phyloP scores from a whole-genome alignment of 2,888 invertebrate genomes.

The Eulithis prunata region DNA sequence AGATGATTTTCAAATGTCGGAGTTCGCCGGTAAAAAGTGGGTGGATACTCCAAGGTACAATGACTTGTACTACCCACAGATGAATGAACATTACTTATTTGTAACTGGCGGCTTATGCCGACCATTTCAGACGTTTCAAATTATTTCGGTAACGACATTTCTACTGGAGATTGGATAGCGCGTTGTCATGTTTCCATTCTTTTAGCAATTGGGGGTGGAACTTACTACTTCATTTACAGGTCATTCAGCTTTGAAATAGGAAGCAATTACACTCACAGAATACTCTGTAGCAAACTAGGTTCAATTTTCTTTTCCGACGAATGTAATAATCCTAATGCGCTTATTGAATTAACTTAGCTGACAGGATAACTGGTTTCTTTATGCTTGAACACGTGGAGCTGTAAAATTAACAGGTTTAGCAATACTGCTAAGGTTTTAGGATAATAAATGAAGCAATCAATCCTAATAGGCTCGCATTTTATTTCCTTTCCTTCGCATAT shows the following conservation, averaged over 20 bases:
- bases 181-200: slow-evolving; percentile 13
- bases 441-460: slow-evolving; percentile 34
- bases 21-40: background rate
- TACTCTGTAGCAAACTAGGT: background rate
- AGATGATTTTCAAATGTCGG: background rate
- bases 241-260: background rate
- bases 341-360: background rate
- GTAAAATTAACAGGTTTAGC: too few relatives aligned
- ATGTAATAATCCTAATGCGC: background rate
- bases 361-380: background rate
- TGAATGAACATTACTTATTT: slow-evolving; percentile 39
- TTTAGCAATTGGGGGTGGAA: background rate
- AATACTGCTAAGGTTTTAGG: background rate
- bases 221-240: background rate
- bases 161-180: slow-evolving; percentile 32
- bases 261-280: background rate
- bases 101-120: slow-evolving; percentile 37
- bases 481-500: slow-evolving; percentile 31
- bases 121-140: slow-evolving; percentile 35
- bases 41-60: background rate
- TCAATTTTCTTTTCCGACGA: background rate
- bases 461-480: slow-evolving; percentile 35
- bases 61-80: slow-evolving; percentile 7
- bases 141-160: slow-evolving; percentile 40
- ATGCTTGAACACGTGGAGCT: background rate